Conservation (phyloP, 2,797 vertebrate genomes). For the Pangasius macronema region DNA sequence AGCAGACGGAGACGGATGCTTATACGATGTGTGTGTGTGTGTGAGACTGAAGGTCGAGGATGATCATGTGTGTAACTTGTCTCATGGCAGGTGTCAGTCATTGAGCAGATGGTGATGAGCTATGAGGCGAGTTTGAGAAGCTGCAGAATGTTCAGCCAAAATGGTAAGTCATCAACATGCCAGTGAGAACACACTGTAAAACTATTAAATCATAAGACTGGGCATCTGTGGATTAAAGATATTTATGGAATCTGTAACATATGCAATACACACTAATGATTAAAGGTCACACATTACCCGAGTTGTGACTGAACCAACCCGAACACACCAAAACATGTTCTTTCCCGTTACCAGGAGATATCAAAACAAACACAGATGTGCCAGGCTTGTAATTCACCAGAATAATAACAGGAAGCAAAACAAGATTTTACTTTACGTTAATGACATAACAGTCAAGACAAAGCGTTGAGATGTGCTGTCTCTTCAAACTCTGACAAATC, state of each 20-base stretch:
- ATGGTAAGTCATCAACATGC: constrained; percentile 77
- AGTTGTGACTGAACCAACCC: neutral
- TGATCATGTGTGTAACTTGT: constrained; percentile 2
- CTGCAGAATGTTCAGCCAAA: constrained; percentile 91
- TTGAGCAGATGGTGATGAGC: constrained; percentile 91
- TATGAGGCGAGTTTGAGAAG: constrained; percentile 93
- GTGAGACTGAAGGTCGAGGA: no score
- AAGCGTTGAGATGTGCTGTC: neutral
- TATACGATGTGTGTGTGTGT: neutral
- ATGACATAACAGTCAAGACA: neutral
- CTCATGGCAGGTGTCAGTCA: constrained; percentile 85
- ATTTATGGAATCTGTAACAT: neutral
- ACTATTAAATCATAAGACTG: neutral
- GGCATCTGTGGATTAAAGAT: neutral
- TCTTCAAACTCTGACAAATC: neutral
- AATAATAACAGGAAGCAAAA: neutral
- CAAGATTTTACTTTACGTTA: no score
- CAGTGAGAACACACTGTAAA: neutral
- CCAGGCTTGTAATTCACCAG: neutral
- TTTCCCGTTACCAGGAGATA: constrained; percentile 6
- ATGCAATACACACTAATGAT: neutral
- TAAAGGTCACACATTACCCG: neutral
- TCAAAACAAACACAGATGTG: constrained; percentile 1
- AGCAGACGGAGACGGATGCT: neutral
- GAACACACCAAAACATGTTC: neutral